Evolutionary conservation across 2,797 vertebrate genomes (phyloP).

Genomic region (Oreochromis grahami): DNA sequence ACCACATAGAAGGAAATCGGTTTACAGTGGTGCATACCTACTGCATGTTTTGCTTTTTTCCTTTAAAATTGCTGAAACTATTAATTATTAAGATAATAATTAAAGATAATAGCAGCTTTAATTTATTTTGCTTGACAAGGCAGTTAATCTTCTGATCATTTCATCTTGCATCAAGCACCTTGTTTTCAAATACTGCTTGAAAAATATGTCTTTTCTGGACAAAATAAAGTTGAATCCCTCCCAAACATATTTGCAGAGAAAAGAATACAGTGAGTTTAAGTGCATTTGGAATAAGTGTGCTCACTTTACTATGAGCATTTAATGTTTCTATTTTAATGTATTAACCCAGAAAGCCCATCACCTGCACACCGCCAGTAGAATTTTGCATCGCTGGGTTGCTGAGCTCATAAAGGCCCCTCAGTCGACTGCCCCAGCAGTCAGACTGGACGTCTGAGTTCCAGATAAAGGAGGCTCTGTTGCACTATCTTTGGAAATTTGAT

Average conservation of each 20-base stretch:
- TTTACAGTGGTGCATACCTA: not conserved
- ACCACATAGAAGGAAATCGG: not conserved
- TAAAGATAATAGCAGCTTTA: not conserved
- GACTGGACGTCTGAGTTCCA: conserved; percentile 43
- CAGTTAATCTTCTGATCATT: not conserved
- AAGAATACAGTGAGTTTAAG: not conserved
- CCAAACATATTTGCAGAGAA: not conserved
- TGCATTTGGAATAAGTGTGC: not conserved
- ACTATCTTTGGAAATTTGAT: conserved; percentile 58
- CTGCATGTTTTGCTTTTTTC: not conserved
- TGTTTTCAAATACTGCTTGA: not conserved
- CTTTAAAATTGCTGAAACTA: not conserved
- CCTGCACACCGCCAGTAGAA: conserved; percentile 11
- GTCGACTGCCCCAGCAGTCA: conserved; percentile 17
- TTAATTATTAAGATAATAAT: not conserved
- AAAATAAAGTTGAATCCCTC: not conserved
- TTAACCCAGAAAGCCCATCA: conserved; percentile 19
- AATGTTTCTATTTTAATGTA: not conserved
- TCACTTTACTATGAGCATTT: not conserved
- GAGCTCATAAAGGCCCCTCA: conserved; percentile 46
- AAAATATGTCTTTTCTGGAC: not conserved
- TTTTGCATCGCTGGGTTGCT: conserved; percentile 32
- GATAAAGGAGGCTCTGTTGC: conserved; percentile 59
- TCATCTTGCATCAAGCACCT: not conserved
- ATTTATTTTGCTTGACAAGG: not conserved